Evolutionary conservation across 2,113 vertebrate genomes (phyloP), one percentile per base, ranked within the genome.

Genomic region (Ia io): DNA sequence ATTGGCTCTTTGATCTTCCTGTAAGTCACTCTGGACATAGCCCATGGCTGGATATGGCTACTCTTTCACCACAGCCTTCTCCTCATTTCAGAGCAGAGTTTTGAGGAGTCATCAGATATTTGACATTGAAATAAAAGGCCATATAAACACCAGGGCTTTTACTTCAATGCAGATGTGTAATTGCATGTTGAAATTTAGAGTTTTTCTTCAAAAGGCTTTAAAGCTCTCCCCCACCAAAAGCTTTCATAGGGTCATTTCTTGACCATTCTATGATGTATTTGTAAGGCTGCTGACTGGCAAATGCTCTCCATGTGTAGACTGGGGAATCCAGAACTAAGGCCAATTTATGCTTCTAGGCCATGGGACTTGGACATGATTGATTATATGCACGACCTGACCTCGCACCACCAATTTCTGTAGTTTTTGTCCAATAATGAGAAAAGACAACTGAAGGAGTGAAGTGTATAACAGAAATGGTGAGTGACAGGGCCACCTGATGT

Each of bases 401-500:
- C 83, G 94, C 84, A 79, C 95, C 95, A 96, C 89, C 95, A 71
- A 88, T 94, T 94, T 93, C 90, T 96, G 95, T 96, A 96, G 78
- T 91, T 97, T 97, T 83, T 95, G 76, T 95, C 93, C 56, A 89
- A 89, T 96, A 97, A 97, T 95, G 95, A 96, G 83, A 93, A 93
- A 97, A 96, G 95, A 97, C 96, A 97, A 96, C 92, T 95, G 96
- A 97, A 95, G 79, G 93, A 94, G 87, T 93, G 74, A 84, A 89
- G 96, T 76, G 74, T 93, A 95, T 59, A 89, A 84, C 59, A 96
- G 79, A 97, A 95, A 93, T 47, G 93, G 71, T 95, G 97, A 97
- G 74, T 97, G 96, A 95, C 96, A 97, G 96, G 97, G 84, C 96
- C 97, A 97, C 95, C 96, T 97, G 97, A 96, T 5, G 12, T 84